phyloP scores from a whole-genome alignment of 2,888 invertebrate species.

The Neria commutata region DNA sequence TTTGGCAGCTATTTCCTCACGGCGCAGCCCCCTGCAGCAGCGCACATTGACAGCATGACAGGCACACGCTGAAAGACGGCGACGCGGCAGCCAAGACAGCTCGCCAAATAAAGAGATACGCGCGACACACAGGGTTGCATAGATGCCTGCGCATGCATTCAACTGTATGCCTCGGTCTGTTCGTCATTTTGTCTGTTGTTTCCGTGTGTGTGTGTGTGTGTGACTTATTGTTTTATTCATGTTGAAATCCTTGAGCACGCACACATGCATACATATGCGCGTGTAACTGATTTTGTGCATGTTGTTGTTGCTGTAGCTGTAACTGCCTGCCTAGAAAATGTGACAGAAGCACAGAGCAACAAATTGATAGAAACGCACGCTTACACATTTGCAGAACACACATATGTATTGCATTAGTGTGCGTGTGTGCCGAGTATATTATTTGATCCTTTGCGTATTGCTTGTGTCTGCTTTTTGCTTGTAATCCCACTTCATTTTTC shows the following conservation, averaged over 20 bases:
- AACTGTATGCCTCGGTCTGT: background rate
- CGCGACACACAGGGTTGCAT: too few species aligned
- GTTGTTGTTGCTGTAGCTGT: background rate
- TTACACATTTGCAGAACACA: background rate
- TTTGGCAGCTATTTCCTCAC: too few species aligned
- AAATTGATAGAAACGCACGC: background rate
- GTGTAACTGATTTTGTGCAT: background rate
- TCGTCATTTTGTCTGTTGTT: background rate
- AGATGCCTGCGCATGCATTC: too few species aligned
- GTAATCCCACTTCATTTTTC: background rate
- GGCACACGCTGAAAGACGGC: too few species aligned
- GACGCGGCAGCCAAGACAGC: too few species aligned
- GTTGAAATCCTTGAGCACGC: background rate
- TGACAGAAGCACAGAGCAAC: background rate
- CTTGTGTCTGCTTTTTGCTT: background rate
- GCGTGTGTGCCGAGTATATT: background rate
- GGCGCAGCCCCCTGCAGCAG: too few species aligned
- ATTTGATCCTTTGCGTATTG: background rate
- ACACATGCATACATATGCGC: constrained; percentile 10
- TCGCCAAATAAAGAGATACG: too few species aligned
- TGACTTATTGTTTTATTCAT: constrained; percentile 6
- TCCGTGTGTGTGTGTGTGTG: background rate
- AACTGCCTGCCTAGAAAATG: background rate
- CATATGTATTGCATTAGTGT: background rate
- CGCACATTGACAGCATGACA: too few species aligned